Evolutionary conservation across 2,797 vertebrate species (phyloP).

Genomic region (Sebastes diaconus): DNA sequence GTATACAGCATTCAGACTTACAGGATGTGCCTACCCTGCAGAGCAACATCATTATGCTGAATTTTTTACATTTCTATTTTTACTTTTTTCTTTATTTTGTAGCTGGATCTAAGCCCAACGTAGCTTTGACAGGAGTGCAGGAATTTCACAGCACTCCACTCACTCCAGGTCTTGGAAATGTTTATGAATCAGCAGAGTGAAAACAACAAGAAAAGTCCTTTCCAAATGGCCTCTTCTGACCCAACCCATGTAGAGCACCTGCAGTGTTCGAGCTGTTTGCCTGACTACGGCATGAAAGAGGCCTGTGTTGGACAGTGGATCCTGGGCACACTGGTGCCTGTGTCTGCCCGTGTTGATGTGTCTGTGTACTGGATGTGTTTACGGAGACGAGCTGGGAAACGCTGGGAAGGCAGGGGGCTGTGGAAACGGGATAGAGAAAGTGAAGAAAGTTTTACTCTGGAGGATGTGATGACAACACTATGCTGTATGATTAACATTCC

Average conservation of each 20-base stretch:
- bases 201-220: conserved; percentile 34
- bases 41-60: conserved; percentile 56
- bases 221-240: conserved; percentile 55
- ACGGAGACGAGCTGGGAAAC: conserved; percentile 45
- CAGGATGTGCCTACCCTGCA: conserved; percentile 14
- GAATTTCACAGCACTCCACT: conserved; percentile 6
- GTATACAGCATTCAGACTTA: conserved; percentile 39
- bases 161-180: conserved; percentile 25
- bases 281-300: conserved; percentile 74
- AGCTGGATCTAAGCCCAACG: not conserved
- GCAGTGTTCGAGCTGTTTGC: conserved; percentile 74
- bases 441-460: conserved; percentile 21
- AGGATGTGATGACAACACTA: not conserved
- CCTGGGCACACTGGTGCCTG: conserved; percentile 69
- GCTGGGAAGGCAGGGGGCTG: not conserved
- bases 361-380: conserved; percentile 60
- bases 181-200: conserved; percentile 48
- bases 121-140: conserved; percentile 19
- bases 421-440: conserved; percentile 1
- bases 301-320: conserved; percentile 73
- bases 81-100: conserved; percentile 11
- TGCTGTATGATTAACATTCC: conserved; percentile 1
- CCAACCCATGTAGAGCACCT: conserved; percentile 68
- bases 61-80: conserved; percentile 48
- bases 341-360: conserved; percentile 60